These are phyloP conservation scores for Xenopus borealis DNA, from an alignment of 2,113 vertebrate species.

Conservation along the genomic window DNA sequence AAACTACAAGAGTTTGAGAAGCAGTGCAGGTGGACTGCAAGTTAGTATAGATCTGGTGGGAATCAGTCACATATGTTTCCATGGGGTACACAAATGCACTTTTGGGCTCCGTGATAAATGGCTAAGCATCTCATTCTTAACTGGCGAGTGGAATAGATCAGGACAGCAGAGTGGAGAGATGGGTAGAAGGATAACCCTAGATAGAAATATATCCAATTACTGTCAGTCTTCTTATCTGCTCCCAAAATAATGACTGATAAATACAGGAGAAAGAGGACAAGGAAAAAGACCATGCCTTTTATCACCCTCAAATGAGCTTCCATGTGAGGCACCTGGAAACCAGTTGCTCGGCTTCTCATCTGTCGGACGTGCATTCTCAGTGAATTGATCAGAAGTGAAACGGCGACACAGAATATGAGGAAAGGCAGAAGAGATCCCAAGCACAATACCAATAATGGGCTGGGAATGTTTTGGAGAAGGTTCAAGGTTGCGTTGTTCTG, in stretches of 20 bases:
- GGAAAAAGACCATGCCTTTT: neutral
- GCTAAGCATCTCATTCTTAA: neutral
- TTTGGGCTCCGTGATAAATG: neutral
- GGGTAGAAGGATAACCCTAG: no score
- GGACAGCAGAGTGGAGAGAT: no score
- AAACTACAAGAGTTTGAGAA: no score
- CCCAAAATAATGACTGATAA: neutral
- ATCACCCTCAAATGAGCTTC: neutral
- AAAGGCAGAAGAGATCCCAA: neutral
- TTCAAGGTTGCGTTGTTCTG: neutral
- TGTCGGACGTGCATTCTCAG: neutral
- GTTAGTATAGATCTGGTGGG: no score
- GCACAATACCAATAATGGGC: no score
- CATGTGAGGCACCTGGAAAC: neutral
- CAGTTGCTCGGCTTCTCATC: neutral
- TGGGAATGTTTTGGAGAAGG: neutral
- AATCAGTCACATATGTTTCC: neutral
- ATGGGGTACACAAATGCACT: neutral
- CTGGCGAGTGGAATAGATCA: neutral
- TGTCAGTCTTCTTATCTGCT: no score
- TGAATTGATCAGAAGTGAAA: neutral
- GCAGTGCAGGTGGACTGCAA: neutral
- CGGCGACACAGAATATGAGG: neutral
- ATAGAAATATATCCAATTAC: no score
- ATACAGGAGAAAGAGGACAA: neutral